Base-by-base conservation (phyloP, 2,113 vertebrate species). In the Meriones unguiculatus region DNA sequence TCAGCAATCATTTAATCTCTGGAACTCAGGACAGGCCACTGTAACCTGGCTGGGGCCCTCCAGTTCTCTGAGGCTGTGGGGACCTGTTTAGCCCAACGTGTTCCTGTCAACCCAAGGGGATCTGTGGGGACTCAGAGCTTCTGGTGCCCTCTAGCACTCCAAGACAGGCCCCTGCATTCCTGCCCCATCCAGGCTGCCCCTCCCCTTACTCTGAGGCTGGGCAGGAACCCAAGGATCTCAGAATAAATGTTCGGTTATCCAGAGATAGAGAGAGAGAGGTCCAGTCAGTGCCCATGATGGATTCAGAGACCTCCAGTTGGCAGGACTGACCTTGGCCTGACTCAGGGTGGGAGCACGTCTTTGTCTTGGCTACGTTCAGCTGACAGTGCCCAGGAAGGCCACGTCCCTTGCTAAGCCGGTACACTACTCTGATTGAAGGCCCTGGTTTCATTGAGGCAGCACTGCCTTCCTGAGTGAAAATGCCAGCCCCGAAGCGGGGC, bases 1-100 rank as follows among this genome's bases (percentile, higher is more conserved):
- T 95, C 52, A 92, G 46, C 65, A 77, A 57, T 59, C 57, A 50
- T 98, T 97, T 97, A 97, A 94, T 97, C 81, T 91, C 57, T n/a
- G 94, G 70, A 15, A 15, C 75, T 92, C 87, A 69, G 70, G 64
- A 64, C 35, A 69, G 72, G 59, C 57, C 52, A 25, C 50, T 4
- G 20, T 62, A 77, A 32, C 46, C 35, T 30, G 69, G 65, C 72
- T 77, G 1, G 46, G 32, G 64, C 64, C 86, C 54, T 28, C 0
- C 32, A 54, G 69, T 64, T 77, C 78, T 24, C 62, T 12, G 52
- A 38, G 72, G 78, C 38, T 10, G 28, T 35, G 18, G 4, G 17
- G 73, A 4, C 46, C 46, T 46, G 46, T 46, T 46, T 46, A 46
- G 46, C 1, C 65, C 0, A 59, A n/a, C 77, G 22, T 3, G 8